Conservation (phyloP, 2,797 vertebrate species). For the Pseudopleuronectes americanus region DNA sequence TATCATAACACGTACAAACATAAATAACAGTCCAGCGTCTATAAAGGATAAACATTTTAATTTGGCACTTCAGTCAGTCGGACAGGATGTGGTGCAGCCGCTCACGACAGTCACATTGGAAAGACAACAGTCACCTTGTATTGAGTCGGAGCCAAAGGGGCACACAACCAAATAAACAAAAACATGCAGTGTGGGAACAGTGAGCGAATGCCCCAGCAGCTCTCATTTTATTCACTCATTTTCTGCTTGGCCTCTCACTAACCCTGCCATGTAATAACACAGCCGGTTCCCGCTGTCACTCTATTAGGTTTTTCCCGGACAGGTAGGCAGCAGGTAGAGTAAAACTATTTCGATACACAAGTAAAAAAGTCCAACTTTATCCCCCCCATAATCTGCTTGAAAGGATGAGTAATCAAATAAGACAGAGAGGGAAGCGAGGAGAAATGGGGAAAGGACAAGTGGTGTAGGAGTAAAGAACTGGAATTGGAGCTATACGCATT, state of each 20-base stretch:
- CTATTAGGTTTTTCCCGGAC: slow-evolving; percentile 8
- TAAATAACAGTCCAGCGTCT: too few relatives aligned
- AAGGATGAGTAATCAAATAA: slow-evolving; percentile 10
- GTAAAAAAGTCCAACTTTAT: slow-evolving; percentile 27
- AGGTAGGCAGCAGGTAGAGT: neutral
- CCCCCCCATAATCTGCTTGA: slow-evolving; percentile 29
- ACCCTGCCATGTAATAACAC: slow-evolving; percentile 25
- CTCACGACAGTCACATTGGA: neutral
- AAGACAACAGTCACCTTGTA: slow-evolving; percentile 3
- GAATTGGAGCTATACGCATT: slow-evolving; percentile 43
- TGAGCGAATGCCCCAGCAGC: neutral
- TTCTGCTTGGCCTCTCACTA: slow-evolving; percentile 25
- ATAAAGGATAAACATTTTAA: too few relatives aligned
- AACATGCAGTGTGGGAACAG: neutral
- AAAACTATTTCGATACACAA: neutral
- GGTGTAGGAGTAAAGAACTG: slow-evolving; percentile 31
- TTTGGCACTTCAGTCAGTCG: neutral
- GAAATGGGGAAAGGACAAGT: slow-evolving; percentile 21
- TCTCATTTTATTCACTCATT: slow-evolving; percentile 12
- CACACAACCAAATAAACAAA: slow-evolving; percentile 3
- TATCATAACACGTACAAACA: too few relatives aligned
- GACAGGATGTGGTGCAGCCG: neutral
- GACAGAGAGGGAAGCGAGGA: slow-evolving; percentile 12
- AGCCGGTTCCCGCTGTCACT: neutral
- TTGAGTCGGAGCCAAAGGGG: slow-evolving; percentile 1